Evolutionary conservation across 2,113 vertebrate species (phyloP), one percentile per base, ranked within the genome.

Genomic region (Eubucco bourcierii): DNA sequence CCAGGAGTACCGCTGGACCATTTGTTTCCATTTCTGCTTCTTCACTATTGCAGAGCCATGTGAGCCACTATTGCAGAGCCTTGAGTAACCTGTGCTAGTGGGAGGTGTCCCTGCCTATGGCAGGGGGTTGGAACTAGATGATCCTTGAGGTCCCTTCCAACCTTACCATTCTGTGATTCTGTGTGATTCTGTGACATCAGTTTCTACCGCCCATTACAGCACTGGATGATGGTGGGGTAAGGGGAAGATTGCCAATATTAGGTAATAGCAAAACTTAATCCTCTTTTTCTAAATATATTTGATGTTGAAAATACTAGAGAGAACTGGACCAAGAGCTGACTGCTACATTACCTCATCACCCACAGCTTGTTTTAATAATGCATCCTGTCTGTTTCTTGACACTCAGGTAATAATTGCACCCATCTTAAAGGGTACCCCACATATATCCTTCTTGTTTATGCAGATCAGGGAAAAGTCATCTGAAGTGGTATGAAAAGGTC

Each of bases 21-120:
- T 87, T 91, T 72, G 71, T 94, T 95, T 89, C 86, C 86, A 70
- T 53, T 65, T 85, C 41, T 55, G 3, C 75, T 70, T 79, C 44
- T 41, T 46, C 74, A 59, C 83, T 70, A 50, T 78, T 83, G 16
- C 41, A 0, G 46, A 82, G 88, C 95, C 94, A 92, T 70, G 70
- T 93, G n/a, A n/a, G n/a, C n/a, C n/a, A n/a, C n/a, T n/a, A n/a
- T n/a, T n/a, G n/a, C n/a, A n/a, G n/a, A n/a, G n/a, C n/a, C n/a
- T n/a, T n/a, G n/a, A n/a, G n/a, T n/a, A n/a, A n/a, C n/a, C n/a
- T n/a, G n/a, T n/a, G n/a, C n/a, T n/a, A n/a, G n/a, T n/a, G n/a
- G n/a, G n/a, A n/a, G n/a, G n/a, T n/a, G n/a, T n/a, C n/a, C n/a
- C n/a, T n/a, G n/a, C n/a, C n/a, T n/a, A n/a, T n/a, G n/a, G n/a